Base-by-base conservation (phyloP, 2,888 invertebrate species). In the Smittia aterrima region DNA sequence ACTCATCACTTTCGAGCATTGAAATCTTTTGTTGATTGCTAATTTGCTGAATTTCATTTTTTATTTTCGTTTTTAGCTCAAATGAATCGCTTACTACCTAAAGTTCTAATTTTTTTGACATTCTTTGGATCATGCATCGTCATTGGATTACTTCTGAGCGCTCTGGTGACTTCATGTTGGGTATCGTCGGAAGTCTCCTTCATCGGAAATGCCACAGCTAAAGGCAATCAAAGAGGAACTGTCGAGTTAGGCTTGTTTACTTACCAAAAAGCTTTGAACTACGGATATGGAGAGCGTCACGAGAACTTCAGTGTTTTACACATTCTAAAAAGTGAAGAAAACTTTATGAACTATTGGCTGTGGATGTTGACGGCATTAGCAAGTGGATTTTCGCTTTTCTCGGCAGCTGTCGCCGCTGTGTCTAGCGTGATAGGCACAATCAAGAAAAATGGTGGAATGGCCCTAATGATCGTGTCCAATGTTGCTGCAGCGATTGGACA, bases 181-280 rank as follows among this genome's bases (percentile, higher is more conserved):
- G 86, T 92, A 41, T 87, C 87, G 68, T 89, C 92, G 0, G 84
- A 84, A 76, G 91, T 91, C 13, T n/a, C 16, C 0, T 62, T 58
- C 20, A 16, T 40, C 0, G 25, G 24, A 54, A 54, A 47, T n/a
- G 1, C 24, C 7, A 73, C 24, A 6, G 13, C 32, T 4, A 64
- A 38, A 7, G 22, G 25, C 16, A 62, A 38, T 16, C 18, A 62
- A 64, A 3, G 18, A 71, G 95, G 94, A 0, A 85, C 87, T 77
- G 88, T 95, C 75, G 88, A 90, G 80, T 93, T 95, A 80, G 96
- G 96, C 0, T 86, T 97, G 7, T 93, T 96, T 79, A 89, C 91
- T 1, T 74, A 74, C 41, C 40, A 66, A 22, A 74, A 64, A 25
- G 62, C 66, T 4, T 18, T 64, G 25, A 66, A 66, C 25, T 64